Base-by-base conservation (phyloP, 2,888 invertebrate species). In the Eremobia ochroleuca region DNA sequence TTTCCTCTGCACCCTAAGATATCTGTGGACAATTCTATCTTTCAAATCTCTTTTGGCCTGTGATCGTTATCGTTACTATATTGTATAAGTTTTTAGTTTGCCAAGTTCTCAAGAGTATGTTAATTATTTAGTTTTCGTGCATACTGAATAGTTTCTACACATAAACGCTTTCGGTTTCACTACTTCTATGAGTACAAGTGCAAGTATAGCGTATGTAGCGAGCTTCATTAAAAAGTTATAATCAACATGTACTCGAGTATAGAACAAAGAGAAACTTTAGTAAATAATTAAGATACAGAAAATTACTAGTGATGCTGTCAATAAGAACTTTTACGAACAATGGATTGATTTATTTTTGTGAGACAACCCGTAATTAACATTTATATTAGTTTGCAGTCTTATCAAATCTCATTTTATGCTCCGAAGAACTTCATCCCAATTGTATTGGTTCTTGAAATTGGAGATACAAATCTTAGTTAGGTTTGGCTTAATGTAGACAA, bases 391-490 rank as follows among this genome's bases (percentile, higher is more conserved):
- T 49, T 34, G 25, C 70, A 61, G 83, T 61, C 55, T 69, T 62
- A 68, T 69, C 55, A 21, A n/a, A 76, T 64, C 61, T 74, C 21
- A 65, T 85, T 82, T 67, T 25, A 79, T 64, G 76, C 59, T 67
- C 61, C 25, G 74, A 9, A 64, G 75, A 73, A 34, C 13, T 67
- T 73, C 59, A 77, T 79, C 40, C 0, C 34, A 70, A 75, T 77
- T 55, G 28, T 69, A 85, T 64, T 58, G 40, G n/a, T 43, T 64
- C 73, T 80, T 71, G 67, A 68, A 73, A 71, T 55, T 73, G 0
- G 31, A 77, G 55, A 49, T 21, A 28, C 49, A 81, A 59, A 67
- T 46, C 64, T 72, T 61, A 58, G 37, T 73, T 15, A 52, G 2
- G 31, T 58, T 49, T 43, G 18, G 34, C 49, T 69, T 65, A 55